Base-by-base conservation (phyloP, 2,888 invertebrate genomes). In the Anodontia alba region DNA sequence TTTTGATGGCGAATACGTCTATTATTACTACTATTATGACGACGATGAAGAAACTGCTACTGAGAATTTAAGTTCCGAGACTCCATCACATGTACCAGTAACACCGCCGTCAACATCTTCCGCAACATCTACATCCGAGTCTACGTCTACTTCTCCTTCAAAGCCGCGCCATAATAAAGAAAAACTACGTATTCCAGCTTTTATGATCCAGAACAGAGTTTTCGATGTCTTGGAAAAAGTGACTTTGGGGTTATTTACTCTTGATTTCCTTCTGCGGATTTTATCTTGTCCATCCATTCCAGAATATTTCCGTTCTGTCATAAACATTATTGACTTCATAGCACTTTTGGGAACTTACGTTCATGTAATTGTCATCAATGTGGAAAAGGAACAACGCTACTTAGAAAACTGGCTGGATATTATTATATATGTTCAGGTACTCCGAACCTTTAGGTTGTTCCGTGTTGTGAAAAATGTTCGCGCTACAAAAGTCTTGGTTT, bases 371-470 rank as follows among this genome's bases (percentile, higher is more conserved):
- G 10, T 76, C 5, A 23, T 51, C 2, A 38, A 31, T 15, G 33
- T 68, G 0, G 15, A 46, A 17, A 57, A 26, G 17, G n/a, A 66
- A 23, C 69, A 73, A 15, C 42, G 38, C 17, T 73, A 69, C 23
- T 10, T 26, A 23, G 70, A 73, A 20, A 66, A 42, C 43, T 76
- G 69, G 73, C 29, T 73, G 5, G 80, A 80, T 42, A 20, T 69
- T 5, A 46, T 73, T 2, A 57, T 10, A 12, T 73, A 73, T 26
- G 15, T 73, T 29, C 73, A 73, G 23, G 26, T 80, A 15, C 42
- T 80, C 12, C 62, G 80, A 2, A 54, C 76, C 0, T 49, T 80
- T 10, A n/a, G 80, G 26, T 31, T 80, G 29, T 77, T 80, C 33
- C 66, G 76, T 8, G 57, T 76, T 10, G 73, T 73, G 5, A 43